Evolutionary conservation across 2,797 vertebrate species (phyloP), one percentile per base, ranked within the genome.

Genomic region (Selene dorsalis): DNA sequence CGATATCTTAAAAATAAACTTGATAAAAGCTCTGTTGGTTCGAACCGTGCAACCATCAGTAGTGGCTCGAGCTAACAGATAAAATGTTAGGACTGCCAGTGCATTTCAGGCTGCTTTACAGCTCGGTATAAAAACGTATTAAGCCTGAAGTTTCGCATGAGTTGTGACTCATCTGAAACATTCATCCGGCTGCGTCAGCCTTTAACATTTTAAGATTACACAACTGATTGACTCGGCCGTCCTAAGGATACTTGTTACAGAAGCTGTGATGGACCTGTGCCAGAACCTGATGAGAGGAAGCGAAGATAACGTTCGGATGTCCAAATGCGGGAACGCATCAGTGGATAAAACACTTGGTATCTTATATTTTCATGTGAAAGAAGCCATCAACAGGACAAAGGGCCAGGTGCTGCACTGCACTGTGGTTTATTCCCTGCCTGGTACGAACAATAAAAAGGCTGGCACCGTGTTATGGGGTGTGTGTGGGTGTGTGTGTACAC

Each of bases 211-310:
- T 32, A 16, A 86, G 84, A 92, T 90, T 91, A 82, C 62, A 89
- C 86, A 89, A 84, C 86, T 85, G 86, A 92, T 91, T 90, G 89
- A 93, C 84, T 89, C 80, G 88, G 83, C 86, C 57, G 62, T 86
- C 91, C 89, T 26, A 7, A 64, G 79, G 90, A 86, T 83, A 74
- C 91, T 89, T 89, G 87, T 91, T 89, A 90, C 77, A 78, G 56
- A 32, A 79, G 75, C 84, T 56, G 79, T 32, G 67, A 81, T 91
- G 90, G 89, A 89, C 73, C 76, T 17, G 61, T 35, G 90, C 90
- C 92, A 92, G 81, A 88, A 68, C 60, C 80, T 77, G 80, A 74
- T 69, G 45, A 45, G 63, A 79, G 68, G 45, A 80, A 65, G 80
- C 58, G 47, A 52, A 81, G 63, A 67, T 83, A 91, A 87, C 86